Conservation (phyloP, 2,888 invertebrate genomes). For the Agrochola circellaris region DNA sequence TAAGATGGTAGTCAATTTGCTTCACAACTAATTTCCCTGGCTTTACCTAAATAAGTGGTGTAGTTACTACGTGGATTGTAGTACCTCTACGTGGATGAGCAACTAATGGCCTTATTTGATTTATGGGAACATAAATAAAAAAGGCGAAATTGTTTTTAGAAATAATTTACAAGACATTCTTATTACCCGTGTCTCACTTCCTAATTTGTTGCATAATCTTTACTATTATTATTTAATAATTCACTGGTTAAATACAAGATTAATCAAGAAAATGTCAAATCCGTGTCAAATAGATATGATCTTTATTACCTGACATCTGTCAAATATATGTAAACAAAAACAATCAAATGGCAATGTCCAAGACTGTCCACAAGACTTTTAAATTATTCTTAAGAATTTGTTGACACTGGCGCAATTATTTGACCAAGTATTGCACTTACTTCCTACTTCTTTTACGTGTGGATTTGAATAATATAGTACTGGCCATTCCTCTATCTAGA, state of each 20-base stretch:
- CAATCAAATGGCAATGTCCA: conserved; percentile 10
- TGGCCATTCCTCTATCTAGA: conserved; percentile 37
- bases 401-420: conserved; percentile 25
- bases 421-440: conserved; percentile 45
- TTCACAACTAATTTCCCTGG: not conserved
- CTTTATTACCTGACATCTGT: not conserved
- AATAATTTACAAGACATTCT: not conserved
- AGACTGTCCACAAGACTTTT: not conserved
- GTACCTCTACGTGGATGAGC: no score
- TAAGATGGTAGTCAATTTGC: not conserved
- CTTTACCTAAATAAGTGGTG: conserved; percentile 49
- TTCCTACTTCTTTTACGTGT: conserved; percentile 26
- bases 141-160: conserved; percentile 49
- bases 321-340: conserved; percentile 9
- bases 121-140: conserved; percentile 71
- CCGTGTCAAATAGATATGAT: not conserved
- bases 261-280: not conserved
- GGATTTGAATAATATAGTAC: conserved; percentile 52
- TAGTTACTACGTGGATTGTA: conserved; percentile 38
- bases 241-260: not conserved
- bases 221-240: not conserved
- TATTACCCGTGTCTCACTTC: conserved; percentile 25
- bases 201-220: not conserved
- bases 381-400: not conserved
- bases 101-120: conserved; percentile 62